Base-by-base conservation (phyloP, 2,888 invertebrate species). In the Yponomeuta sedellus region DNA sequence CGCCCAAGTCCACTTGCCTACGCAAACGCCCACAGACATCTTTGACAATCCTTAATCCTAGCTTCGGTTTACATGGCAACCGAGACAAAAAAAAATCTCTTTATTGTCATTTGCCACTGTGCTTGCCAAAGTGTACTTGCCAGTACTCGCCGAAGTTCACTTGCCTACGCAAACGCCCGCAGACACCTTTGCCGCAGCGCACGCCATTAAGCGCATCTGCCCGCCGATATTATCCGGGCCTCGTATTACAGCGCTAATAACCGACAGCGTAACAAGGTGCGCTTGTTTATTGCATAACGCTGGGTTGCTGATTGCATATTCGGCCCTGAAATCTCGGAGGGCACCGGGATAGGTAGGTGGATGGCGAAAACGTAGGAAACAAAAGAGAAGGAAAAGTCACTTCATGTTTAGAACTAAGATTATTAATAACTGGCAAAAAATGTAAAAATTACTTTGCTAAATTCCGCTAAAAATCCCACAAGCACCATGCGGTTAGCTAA, bases 111-210 rank as follows among this genome's bases (percentile, higher is more conserved):
- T 52, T 16, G 12, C 44, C 12, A 52, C n/a, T n/a, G 44, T 52
- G 44, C 44, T 12, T 16, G 44, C 8, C 2, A 12, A 44, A 72
- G 52, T 40, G 44, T 52, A 67, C 22, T 56, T 25, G 61, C 68
- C 44, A 52, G 16, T 52, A 16, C 44, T 52, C 44, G 12, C 12
- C 11, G 5, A 44, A 72, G 52, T 61, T 44, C 58, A 67, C 22
- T 56, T 28, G 61, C 68, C 61, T 4, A 61, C 68, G 12, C 66
- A 67, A 74, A 73, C 68, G 68, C 66, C 39, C 68, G 70, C 70
- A 67, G 70, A 72, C 75, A 80, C 81, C 81, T 81, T 79, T 76
- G 75, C 74, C 64, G 71, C 76, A 80, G 74, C 78, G 74, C 69
- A 67, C 72, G 73, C 72, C 77, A 74, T 75, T 75, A 75, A 72